Base-by-base conservation (phyloP, 30 jellyfish, hydroid and myxozoan species). In the Chrysaora quinquecirrha region DNA sequence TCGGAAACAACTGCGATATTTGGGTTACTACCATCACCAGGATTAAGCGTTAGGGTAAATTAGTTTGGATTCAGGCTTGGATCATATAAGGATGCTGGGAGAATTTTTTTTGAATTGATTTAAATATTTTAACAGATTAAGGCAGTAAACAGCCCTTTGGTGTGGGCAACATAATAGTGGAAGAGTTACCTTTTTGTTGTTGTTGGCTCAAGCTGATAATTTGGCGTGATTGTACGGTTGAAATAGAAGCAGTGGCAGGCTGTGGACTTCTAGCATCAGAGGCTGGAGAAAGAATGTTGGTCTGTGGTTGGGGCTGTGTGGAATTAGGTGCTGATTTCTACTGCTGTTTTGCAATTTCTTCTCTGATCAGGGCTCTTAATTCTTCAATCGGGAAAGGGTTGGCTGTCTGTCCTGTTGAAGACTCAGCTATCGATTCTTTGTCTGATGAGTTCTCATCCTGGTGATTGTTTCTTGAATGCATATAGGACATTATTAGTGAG, bases 81-180 rank as follows among this genome's bases (percentile, higher is more conserved):
- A n/a, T n/a, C n/a, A n/a, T n/a, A 64, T 22, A 20, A 49, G 23
- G 77, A 3, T 64, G 77, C 77, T 30, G 77, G 20, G 25, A 56
- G 25, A 56, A 56, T 4, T 4, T 56, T 56, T 64, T 64, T 64
- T 64, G 50, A 48, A 64, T 21, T 16, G 50, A 12, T 1, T 64
- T 64, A 19, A 1, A 48, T 30, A 49, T 49, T 64, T 64, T 64
- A 16, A 20, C 77, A 21, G 77, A 64, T 29, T 20, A 30, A 0
- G 77, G 77, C 12, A 49, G 77, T 24, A 64, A 21, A 33, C 23
- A 20, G 29, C 77, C 29, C 50, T 48, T 48, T 3, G 77, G 77
- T 0, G 77, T 16, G 50, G 77, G 77, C 32, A 16, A 49, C 48
- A 20, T 29, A n/a, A 2, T 7, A 16, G 50, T 3, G 77, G 11